Conservation (phyloP, 1,140 invertebrate genomes). For the Planococcus citri region DNA sequence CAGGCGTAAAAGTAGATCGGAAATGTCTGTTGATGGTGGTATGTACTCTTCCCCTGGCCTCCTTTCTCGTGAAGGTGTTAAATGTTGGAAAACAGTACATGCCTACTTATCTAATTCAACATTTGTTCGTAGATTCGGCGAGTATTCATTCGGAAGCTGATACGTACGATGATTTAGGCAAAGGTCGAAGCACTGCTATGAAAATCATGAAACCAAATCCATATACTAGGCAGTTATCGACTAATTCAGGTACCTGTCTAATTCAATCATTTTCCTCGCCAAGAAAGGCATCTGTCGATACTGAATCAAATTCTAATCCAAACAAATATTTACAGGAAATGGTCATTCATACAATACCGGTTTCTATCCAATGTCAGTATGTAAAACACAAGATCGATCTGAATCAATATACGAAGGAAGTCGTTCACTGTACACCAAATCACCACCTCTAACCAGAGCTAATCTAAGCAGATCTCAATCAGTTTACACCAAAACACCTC, state of each 20-base stretch:
- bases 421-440: constrained; percentile 69
- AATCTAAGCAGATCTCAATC: constrained; percentile 75
- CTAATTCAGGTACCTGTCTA: not conserved
- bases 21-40: constrained; percentile 51
- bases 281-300: too few relatives aligned
- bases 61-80: too few relatives aligned
- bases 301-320: too few relatives aligned
- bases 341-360: constrained; percentile 20
- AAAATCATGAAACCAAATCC: not conserved
- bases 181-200: constrained; percentile 42
- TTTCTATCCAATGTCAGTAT: constrained; percentile 41
- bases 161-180: constrained; percentile 64
- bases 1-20: constrained; percentile 38
- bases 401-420: constrained; percentile 74
- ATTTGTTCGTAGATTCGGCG: constrained; percentile 47
- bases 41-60: constrained; percentile 25
- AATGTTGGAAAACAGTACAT: too few relatives aligned
- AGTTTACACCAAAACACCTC: constrained; percentile 68
- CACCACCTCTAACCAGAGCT: constrained; percentile 62
- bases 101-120: too few relatives aligned
- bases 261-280: too few relatives aligned
- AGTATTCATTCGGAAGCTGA: constrained; percentile 64
- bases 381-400: constrained; percentile 44
- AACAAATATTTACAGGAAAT: not conserved
- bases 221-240: not conserved